Conservation (phyloP, 2,797 vertebrate species). For the Thamnophis elegans region DNA sequence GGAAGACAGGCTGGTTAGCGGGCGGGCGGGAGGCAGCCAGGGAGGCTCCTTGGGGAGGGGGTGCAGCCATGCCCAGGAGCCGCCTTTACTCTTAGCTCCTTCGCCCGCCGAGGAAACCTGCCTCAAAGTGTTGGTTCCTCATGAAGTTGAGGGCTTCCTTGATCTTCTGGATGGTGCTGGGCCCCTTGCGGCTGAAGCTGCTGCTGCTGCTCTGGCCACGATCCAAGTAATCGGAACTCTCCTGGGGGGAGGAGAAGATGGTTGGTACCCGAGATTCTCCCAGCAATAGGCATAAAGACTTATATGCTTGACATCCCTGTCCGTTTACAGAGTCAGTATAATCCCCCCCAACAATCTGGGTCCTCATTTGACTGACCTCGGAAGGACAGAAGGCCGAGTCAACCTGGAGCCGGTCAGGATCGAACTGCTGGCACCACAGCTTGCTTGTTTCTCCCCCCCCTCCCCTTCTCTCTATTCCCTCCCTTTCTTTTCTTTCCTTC, state of each 20-base stretch:
- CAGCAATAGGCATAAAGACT: no score
- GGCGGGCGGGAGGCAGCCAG: neutral
- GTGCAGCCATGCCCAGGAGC: fast-evolving
- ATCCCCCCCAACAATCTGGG: no score
- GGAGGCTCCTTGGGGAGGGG: no score
- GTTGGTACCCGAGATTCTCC: neutral
- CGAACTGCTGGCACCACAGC: no score
- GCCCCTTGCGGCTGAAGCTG: conserved; percentile 94
- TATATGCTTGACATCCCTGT: no score
- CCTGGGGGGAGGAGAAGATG: conserved; percentile 66
- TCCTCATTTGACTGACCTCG: no score
- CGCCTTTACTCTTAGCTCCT: neutral
- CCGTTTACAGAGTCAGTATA: no score
- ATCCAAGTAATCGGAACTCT: conserved; percentile 93
- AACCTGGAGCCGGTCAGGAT: no score
- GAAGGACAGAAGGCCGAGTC: no score
- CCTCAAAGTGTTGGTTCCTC: conserved; percentile 99
- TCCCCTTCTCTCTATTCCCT: no score
- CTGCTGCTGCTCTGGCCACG: conserved; percentile 83
- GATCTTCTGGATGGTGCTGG: conserved; percentile 97
- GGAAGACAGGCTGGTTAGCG: neutral
- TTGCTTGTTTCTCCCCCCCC: no score
- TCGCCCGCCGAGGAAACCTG: conserved; percentile 33
- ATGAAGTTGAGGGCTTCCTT: conserved; percentile 98
- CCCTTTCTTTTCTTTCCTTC: no score